Evolutionary conservation across 2,113 vertebrate genomes (phyloP).

Genomic region (Megaleporinus macrocephalus): DNA sequence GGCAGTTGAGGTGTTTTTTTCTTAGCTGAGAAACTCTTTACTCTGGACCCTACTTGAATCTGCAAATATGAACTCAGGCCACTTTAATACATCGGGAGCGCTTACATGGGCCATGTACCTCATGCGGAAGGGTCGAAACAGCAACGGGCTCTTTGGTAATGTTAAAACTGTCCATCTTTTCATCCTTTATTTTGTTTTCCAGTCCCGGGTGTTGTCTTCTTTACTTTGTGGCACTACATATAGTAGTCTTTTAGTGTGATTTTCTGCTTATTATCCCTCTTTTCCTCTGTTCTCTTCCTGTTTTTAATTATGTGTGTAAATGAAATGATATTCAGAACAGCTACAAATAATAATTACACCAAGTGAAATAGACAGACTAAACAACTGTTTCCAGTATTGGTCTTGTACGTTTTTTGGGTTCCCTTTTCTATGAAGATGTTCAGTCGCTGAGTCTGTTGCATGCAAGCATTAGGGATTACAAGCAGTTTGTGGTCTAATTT

Average conservation of each 20-base stretch:
- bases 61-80: constrained; percentile 72
- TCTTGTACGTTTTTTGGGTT: background rate
- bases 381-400: background rate
- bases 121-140: constrained; percentile 76
- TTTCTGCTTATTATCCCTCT: background rate
- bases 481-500: too few species aligned
- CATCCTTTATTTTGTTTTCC: background rate
- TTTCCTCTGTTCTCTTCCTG: background rate
- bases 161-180: background rate
- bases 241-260: background rate
- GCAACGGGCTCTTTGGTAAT: constrained; percentile 70
- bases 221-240: background rate
- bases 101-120: constrained; percentile 82
- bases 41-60: background rate
- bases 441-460: too few species aligned
- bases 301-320: background rate
- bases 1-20: background rate
- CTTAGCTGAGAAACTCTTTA: background rate
- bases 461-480: too few species aligned
- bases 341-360: too few species aligned
- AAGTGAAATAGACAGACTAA: background rate
- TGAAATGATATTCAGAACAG: background rate
- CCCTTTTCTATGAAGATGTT: too few species aligned
- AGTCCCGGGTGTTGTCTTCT: background rate
- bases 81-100: constrained; percentile 66